A percentile compares a stretch with the other conserved stretches of the same genome.
Conservation (phyloP, 2,888 invertebrate genomes). For the Hesperia comma region DNA sequence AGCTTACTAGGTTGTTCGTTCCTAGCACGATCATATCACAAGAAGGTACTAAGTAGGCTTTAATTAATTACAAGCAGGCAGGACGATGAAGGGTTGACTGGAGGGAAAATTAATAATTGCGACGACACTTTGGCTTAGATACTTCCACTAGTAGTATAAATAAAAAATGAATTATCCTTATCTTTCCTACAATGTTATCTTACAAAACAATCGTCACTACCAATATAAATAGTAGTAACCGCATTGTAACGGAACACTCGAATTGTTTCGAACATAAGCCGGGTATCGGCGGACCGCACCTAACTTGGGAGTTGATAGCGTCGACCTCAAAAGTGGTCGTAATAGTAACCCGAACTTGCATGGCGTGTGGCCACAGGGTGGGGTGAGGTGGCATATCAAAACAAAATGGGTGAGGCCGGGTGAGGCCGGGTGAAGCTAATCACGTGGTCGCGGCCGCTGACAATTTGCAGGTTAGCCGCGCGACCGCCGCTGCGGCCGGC, state of each 20-base stretch:
- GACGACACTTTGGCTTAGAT: too few species aligned
- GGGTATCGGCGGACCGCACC: slow-evolving; percentile 38
- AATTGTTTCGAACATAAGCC: slow-evolving; percentile 35
- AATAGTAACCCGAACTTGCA: slow-evolving; percentile 47
- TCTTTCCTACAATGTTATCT: neutral
- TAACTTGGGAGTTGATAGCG: slow-evolving; percentile 45
- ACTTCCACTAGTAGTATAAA: too few species aligned
- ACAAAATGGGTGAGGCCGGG: slow-evolving; percentile 39
- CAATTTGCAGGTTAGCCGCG: slow-evolving; percentile 66
- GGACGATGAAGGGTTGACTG: too few species aligned
- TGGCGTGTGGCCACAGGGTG: slow-evolving; percentile 44
- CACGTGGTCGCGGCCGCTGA: slow-evolving; percentile 53
- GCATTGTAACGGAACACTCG: slow-evolving; percentile 31
- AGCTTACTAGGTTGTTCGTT: too few species aligned
- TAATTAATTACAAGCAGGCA: too few species aligned
- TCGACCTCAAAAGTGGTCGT: slow-evolving; percentile 47
- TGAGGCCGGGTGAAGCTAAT: slow-evolving; percentile 41
- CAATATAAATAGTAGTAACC: slow-evolving; percentile 4
- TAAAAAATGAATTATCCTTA: too few species aligned
- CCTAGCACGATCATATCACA: too few species aligned
- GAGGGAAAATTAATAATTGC: too few species aligned
- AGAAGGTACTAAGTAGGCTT: too few species aligned
- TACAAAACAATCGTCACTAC: slow-evolving; percentile 7
- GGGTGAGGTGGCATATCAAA: slow-evolving; percentile 45
- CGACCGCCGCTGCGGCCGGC: slow-evolving; percentile 49